Conservation (phyloP, 2,113 vertebrate genomes). For the Alaudala cheleensis region DNA sequence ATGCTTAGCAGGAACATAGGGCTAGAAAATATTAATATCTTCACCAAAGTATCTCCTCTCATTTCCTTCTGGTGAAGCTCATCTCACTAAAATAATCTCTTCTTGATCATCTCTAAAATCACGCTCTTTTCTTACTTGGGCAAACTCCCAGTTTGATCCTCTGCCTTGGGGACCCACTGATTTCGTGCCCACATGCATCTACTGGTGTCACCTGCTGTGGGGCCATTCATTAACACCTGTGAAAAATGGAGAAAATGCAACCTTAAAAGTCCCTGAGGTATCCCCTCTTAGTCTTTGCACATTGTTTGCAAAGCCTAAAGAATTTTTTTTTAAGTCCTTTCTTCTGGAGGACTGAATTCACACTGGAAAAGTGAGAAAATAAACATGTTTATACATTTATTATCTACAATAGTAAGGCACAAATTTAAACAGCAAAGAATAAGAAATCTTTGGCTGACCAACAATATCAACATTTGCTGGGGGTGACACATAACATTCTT, state of each 20-base stretch:
- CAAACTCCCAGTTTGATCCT: background rate
- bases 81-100: background rate
- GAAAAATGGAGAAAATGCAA: background rate
- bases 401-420: slow-evolving; percentile 85
- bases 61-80: background rate
- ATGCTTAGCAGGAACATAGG: background rate
- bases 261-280: background rate
- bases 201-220: background rate
- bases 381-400: slow-evolving; percentile 76
- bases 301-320: background rate
- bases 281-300: background rate
- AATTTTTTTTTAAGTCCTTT: background rate
- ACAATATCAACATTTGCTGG: slow-evolving; percentile 56
- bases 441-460: slow-evolving; percentile 78
- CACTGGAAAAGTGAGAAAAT: slow-evolving; percentile 24
- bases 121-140: background rate
- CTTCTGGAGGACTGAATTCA: background rate
- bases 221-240: background rate
- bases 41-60: background rate
- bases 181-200: background rate
- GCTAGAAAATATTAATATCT: background rate
- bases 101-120: background rate
- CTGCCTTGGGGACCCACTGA: background rate
- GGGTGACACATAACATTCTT: background rate
- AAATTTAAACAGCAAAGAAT: slow-evolving; percentile 77